phyloP scores from a whole-genome alignment of 2,113 vertebrate genomes.

The Marmota monax region DNA sequence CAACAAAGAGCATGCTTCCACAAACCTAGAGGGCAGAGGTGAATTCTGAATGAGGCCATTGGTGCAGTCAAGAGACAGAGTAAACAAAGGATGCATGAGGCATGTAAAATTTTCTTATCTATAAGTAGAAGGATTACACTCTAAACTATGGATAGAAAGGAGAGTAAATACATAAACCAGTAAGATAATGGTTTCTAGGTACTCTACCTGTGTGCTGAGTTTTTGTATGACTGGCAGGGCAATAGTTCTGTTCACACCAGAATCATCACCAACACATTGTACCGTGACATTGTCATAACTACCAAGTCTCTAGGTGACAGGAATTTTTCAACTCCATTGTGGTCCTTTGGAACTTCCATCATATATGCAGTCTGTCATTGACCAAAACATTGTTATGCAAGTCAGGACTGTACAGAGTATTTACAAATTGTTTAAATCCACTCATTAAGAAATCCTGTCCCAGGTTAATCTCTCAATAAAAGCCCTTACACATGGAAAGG shows the following conservation, averaged over 20 bases:
- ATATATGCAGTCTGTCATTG: no score
- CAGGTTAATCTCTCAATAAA: conserved; percentile 60
- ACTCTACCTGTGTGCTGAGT: neutral
- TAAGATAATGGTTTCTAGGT: neutral
- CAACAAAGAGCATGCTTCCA: neutral
- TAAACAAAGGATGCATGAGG: neutral
- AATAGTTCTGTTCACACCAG: neutral
- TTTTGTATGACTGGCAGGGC: neutral
- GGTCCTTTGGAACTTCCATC: neutral
- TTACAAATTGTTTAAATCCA: conserved; percentile 43
- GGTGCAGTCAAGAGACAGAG: neutral
- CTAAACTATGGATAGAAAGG: neutral
- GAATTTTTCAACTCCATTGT: no score
- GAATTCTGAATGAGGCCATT: rapidly evolving
- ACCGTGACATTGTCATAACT: no score
- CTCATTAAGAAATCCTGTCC: neutral
- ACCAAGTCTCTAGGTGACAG: no score
- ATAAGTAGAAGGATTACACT: no score
- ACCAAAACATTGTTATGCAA: no score
- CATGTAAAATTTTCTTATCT: neutral
- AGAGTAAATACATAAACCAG: no score
- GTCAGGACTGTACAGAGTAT: neutral
- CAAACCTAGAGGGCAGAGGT: neutral
- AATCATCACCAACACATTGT: no score
- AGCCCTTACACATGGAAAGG: conserved; percentile 15